Evolutionary conservation across 1,140 invertebrate genomes (phyloP), one percentile per base, ranked within the genome.

Genomic region (Andricus grossulariae): DNA sequence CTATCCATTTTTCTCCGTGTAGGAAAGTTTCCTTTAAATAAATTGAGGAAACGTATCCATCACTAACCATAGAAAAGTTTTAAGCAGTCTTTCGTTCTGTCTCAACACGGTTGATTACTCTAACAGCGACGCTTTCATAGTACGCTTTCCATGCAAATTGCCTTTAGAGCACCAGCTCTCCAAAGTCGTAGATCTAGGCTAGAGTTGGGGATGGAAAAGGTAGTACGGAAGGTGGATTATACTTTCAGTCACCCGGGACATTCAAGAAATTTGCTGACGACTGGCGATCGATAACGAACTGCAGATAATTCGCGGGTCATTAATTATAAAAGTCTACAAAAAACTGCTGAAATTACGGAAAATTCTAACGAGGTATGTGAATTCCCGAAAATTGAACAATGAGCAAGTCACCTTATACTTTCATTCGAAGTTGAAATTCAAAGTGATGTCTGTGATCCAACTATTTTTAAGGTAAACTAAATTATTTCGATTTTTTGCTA

Each of bases 61-160:
- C 16, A 66, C 16, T 32, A 66, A 66, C 21, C 8, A 32, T 39
- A 32, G 39, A 13, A 16, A 39, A 66, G 60, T 39, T 66, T 66
- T 66, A 45, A 66, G 39, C 15, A 39, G 60, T 32, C 25, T 66
- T 66, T 66, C 21, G 13, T 21, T 60, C 21, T 66, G 60, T 39
- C 25, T 66, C 5, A 66, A 39, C 0, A 45, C 25, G 60, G 60
- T 16, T 39, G 25, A 66, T 66, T 66, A 66, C 60, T 66, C 39
- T 16, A 16, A 39, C 25, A 66, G 60, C n/a, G 60, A 66, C 15
- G n/a, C n/a, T n/a, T n/a, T n/a, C n/a, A n/a, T n/a, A n/a, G n/a
- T 79, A 81, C 82, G 76, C 78, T 85, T 85, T 81, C 78, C 83
- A 85, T 82, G 84, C 77, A 84, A 85, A 85, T 85, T 82, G 83